phyloP scores from a whole-genome alignment of 1,140 invertebrate genomes.

The Ganaspis sp. region DNA sequence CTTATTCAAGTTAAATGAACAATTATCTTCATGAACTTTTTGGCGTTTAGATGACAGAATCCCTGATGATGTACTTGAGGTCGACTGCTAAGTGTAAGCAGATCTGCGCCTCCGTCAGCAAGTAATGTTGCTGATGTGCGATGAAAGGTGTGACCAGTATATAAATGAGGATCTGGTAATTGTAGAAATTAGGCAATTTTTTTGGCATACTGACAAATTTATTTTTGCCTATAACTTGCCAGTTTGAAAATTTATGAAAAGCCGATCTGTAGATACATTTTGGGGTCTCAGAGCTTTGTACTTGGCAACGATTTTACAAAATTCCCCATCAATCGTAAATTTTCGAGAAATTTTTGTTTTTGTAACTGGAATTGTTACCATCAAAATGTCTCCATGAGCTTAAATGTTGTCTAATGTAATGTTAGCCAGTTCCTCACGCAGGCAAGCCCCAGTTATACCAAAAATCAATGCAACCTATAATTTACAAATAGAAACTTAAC shows the following conservation, averaged over 20 bases:
- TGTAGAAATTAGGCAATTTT: background rate
- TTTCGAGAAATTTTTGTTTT: slow-evolving; percentile 16
- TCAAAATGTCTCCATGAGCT: slow-evolving; percentile 14
- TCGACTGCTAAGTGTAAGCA: too few relatives aligned
- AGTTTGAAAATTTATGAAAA: slow-evolving; percentile 37
- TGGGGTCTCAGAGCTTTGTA: slow-evolving; percentile 28
- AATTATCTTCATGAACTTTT: too few relatives aligned
- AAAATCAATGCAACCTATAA: slow-evolving; percentile 31
- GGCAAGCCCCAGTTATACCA: slow-evolving; percentile 19
- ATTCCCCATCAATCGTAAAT: slow-evolving; percentile 36
- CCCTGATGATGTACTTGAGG: too few relatives aligned
- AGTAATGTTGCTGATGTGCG: background rate
- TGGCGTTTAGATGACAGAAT: too few relatives aligned
- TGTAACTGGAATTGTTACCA: slow-evolving; percentile 13
- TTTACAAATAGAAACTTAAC: background rate
- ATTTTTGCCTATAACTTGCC: background rate
- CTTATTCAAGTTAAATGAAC: too few relatives aligned
- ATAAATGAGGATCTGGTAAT: background rate
- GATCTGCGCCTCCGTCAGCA: background rate
- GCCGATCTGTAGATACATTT: slow-evolving; percentile 29
- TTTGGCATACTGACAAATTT: slow-evolving; percentile 21
- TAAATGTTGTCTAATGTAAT: slow-evolving; percentile 1
- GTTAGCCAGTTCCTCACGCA: background rate
- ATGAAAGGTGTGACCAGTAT: slow-evolving; percentile 11
- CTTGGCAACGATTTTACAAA: slow-evolving; percentile 22